Conservation (phyloP, 2,113 vertebrate species). For the Gallinago jamesoni region DNA sequence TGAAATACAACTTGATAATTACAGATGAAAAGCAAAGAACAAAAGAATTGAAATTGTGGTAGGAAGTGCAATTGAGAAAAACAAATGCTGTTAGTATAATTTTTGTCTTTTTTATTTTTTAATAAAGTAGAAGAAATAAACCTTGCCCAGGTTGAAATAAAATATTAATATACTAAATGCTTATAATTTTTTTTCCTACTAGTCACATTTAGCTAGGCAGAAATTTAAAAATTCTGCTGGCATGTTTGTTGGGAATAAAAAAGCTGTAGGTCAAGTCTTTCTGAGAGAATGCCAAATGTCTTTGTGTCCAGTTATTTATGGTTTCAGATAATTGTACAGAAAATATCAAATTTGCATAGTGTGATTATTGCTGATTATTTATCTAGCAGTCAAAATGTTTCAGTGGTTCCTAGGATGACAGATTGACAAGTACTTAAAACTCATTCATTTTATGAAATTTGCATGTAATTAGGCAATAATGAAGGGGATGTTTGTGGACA, state of each 20-base stretch:
- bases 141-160: constrained; percentile 45
- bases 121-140: constrained; percentile 29
- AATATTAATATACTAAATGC: constrained; percentile 57
- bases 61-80: not conserved
- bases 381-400: constrained; percentile 97
- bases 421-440: constrained; percentile 99
- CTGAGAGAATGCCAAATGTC: constrained; percentile 93
- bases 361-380: constrained; percentile 99
- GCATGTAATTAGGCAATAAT: constrained; percentile 98
- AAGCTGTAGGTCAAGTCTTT: constrained; percentile 80
- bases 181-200: constrained; percentile 47
- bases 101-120: not conserved
- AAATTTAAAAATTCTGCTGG: constrained; percentile 74
- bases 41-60: not conserved
- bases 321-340: constrained; percentile 96
- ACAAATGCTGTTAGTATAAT: not conserved
- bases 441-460: constrained; percentile 99
- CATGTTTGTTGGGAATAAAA: constrained; percentile 74
- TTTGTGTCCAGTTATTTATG: constrained; percentile 99
- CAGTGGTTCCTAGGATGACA: constrained; percentile 96
- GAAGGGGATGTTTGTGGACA: constrained; percentile 93
- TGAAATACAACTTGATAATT: constrained; percentile 34
- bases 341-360: constrained; percentile 99
- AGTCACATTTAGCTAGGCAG: constrained; percentile 66
- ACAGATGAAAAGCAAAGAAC: not conserved